These are phyloP conservation scores for Chromobotia macracanthus DNA, from an alignment of 2,797 vertebrate species.

Conservation along the genomic window DNA sequence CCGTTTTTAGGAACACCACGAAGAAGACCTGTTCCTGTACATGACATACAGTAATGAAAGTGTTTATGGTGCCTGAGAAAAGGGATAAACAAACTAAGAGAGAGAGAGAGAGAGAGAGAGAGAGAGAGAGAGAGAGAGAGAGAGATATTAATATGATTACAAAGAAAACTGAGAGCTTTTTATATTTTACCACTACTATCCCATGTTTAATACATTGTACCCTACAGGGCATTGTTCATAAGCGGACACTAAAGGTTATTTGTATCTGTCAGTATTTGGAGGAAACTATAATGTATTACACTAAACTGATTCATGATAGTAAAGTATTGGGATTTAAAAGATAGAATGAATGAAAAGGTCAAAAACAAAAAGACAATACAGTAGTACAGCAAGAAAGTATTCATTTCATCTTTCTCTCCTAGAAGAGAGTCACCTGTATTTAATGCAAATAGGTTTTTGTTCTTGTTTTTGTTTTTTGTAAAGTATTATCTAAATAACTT, in stretches of 20 bases:
- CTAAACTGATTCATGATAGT: slow-evolving; percentile 48
- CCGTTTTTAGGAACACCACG: slow-evolving; percentile 88
- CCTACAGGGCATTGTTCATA: slow-evolving; percentile 50
- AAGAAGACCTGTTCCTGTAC: slow-evolving; percentile 96
- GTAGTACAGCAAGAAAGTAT: slow-evolving; percentile 53
- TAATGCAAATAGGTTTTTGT: slow-evolving; percentile 76
- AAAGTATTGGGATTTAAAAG: slow-evolving; percentile 45
- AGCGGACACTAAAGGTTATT: slow-evolving; percentile 38
- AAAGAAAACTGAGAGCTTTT: slow-evolving; percentile 33
- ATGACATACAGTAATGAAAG: slow-evolving; percentile 98
- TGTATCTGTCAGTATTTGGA: slow-evolving; percentile 65
- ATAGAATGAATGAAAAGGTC: slow-evolving; percentile 3
- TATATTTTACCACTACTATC: slow-evolving; percentile 70
- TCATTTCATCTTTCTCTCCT: slow-evolving; percentile 64
- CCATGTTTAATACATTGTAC: slow-evolving; percentile 61
- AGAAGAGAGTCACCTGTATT: slow-evolving; percentile 72
- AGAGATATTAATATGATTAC: slow-evolving; percentile 29
- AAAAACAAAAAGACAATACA: slow-evolving; percentile 32
- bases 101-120: slow-evolving; percentile 25
- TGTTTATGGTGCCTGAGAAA: slow-evolving; percentile 91
- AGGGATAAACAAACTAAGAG: slow-evolving; percentile 45
- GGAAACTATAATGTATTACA: slow-evolving; percentile 55
- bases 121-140: slow-evolving; percentile 27
- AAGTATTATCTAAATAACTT: slow-evolving; percentile 71
- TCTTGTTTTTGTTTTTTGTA: slow-evolving; percentile 76